These are phyloP conservation scores for Plebejus argus DNA, from an alignment of 2,888 invertebrate genomes.

Conservation along the genomic window DNA sequence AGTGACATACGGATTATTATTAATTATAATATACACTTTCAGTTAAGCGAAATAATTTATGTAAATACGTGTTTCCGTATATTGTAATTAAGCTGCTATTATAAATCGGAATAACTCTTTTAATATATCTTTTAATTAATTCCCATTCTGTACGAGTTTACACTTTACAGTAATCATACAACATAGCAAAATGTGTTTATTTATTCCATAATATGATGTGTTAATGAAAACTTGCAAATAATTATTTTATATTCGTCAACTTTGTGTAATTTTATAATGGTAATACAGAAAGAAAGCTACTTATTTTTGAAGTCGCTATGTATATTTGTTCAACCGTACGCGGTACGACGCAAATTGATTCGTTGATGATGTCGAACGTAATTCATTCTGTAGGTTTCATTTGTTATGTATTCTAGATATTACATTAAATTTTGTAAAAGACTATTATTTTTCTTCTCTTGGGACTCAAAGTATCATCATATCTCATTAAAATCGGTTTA, in stretches of 20 bases:
- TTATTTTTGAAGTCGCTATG: neutral
- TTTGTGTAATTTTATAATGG: neutral
- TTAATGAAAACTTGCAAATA: neutral
- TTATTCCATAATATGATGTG: neutral
- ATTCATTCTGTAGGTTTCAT: no score
- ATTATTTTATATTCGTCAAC: neutral
- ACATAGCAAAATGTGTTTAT: neutral
- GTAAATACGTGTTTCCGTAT: conserved; percentile 8
- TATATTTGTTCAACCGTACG: no score
- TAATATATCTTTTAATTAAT: conserved; percentile 20
- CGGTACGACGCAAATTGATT: no score
- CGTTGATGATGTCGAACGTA: no score
- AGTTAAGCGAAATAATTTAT: conserved; percentile 17
- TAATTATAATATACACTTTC: neutral
- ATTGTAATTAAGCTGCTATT: conserved; percentile 14
- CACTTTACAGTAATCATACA: neutral
- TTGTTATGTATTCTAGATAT: no score
- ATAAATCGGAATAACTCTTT: conserved; percentile 25
- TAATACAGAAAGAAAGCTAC: neutral
- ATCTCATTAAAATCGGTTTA: no score
- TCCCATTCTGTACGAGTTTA: conserved; percentile 2
- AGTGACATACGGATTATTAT: neutral
- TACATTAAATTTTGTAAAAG: no score
- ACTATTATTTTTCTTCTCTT: no score
- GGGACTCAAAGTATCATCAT: no score